These are phyloP conservation scores for Lampropteryx suffumata DNA, from an alignment of 2,888 invertebrate species.

Conservation along the genomic window DNA sequence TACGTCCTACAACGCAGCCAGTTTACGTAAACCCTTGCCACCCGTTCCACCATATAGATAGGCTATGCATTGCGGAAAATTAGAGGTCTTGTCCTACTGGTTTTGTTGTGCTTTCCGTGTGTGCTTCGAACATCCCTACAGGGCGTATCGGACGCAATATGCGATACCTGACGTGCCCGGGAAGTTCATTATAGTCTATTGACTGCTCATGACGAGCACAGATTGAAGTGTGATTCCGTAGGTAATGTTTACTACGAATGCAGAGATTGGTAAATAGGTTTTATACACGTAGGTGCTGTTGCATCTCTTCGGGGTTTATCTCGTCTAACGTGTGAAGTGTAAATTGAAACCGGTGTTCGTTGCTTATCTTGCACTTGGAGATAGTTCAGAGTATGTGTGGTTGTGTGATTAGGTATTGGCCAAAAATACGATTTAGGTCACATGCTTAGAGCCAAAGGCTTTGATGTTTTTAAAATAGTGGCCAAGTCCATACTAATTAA, in stretches of 20 bases:
- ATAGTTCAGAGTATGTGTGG: background rate
- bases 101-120: conserved; percentile 45
- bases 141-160: conserved; percentile 76
- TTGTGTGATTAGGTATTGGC: no score
- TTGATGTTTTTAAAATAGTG: no score
- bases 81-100: conserved; percentile 49
- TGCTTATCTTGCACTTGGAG: background rate
- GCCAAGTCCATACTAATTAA: no score
- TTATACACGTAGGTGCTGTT: background rate
- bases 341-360: conserved; percentile 11
- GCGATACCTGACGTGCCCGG: conserved; percentile 70
- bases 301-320: conserved; percentile 9
- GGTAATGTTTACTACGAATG: conserved; percentile 13
- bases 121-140: conserved; percentile 60
- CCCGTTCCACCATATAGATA: conserved; percentile 17
- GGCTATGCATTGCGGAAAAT: conserved; percentile 23
- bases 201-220: conserved; percentile 61
- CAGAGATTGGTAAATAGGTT: conserved; percentile 17
- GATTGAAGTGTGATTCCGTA: conserved; percentile 47
- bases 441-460: no score
- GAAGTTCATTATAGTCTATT: conserved; percentile 75
- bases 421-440: no score
- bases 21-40: conserved; percentile 38
- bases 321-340: conserved; percentile 13
- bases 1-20: conserved; percentile 57